Conservation (phyloP, 1,140 invertebrate species). For the Andrena cerasifolii region DNA sequence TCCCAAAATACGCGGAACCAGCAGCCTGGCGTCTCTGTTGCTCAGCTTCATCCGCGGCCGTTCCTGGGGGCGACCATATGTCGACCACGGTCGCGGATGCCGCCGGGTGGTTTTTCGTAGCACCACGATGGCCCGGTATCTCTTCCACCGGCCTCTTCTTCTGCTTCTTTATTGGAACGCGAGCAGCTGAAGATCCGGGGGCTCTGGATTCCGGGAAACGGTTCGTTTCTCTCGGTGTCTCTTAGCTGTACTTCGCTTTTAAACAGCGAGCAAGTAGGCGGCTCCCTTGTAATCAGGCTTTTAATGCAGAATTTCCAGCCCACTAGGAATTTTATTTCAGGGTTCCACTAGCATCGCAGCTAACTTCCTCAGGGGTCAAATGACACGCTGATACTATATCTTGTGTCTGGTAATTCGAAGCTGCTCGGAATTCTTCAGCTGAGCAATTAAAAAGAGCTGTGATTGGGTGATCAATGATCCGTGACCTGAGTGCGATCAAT, state of each 20-base stretch:
- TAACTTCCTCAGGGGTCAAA: too few relatives aligned
- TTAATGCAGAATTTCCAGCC: too few relatives aligned
- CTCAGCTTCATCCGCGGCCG: conserved; percentile 12
- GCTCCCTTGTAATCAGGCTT: too few relatives aligned
- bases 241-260: not conserved
- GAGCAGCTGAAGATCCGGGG: not conserved
- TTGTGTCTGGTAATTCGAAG: too few relatives aligned
- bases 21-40: conserved; percentile 23
- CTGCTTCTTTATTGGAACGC: not conserved
- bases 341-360: too few relatives aligned
- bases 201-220: conserved; percentile 6
- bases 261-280: not conserved
- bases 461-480: too few relatives aligned
- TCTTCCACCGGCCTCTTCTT: conserved; percentile 24
- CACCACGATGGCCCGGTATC: conserved; percentile 46
- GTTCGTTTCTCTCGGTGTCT: not conserved
- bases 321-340: too few relatives aligned
- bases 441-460: too few relatives aligned
- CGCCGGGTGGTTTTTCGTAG: conserved; percentile 56
- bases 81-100: conserved; percentile 60
- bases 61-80: conserved; percentile 66
- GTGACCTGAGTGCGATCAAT: too few relatives aligned
- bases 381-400: too few relatives aligned
- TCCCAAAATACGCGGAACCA: conserved; percentile 73
- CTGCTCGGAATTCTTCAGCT: too few relatives aligned